Percentiles rank a stretch among this genome's conserved stretches.
Evolutionary conservation across 2,888 invertebrate genomes (phyloP).

Genomic region (Pegoplata infirma): DNA sequence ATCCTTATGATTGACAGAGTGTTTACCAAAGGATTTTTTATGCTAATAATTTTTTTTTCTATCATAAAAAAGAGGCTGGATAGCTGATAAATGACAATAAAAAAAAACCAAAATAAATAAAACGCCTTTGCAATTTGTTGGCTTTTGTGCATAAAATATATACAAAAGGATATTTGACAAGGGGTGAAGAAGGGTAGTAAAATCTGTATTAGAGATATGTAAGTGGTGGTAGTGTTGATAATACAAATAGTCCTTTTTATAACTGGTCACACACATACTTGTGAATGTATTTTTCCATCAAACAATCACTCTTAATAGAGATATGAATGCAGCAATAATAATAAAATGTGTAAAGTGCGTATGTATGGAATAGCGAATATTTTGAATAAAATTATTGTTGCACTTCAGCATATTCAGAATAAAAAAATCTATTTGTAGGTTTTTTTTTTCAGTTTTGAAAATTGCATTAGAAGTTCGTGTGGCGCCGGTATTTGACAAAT

Average conservation of each 20-base stretch:
- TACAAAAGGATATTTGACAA: conserved; percentile 4
- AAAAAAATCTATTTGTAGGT: conserved; percentile 7
- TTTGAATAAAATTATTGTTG: conserved; percentile 35
- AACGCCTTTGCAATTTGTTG: conserved; percentile 59
- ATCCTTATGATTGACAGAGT: conserved; percentile 5
- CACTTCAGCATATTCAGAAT: conserved; percentile 7
- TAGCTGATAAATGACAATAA: conserved; percentile 2
- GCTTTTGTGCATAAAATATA: conserved; percentile 38
- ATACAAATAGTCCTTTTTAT: conserved; percentile 16
- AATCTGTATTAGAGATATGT: background rate
- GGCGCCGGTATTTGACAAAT: conserved; percentile 44
- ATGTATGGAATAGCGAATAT: background rate
- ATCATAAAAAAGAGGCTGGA: conserved; percentile 34
- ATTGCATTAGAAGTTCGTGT: conserved; percentile 61
- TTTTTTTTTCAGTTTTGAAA: background rate
- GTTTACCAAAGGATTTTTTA: conserved; percentile 18
- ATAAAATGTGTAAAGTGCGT: background rate
- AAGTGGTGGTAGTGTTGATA: background rate
- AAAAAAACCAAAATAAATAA: conserved; percentile 52
- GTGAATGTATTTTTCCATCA: conserved; percentile 17
- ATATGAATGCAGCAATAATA: conserved; percentile 34
- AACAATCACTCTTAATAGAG: conserved; percentile 60
- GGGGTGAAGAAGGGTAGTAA: conserved; percentile 10
- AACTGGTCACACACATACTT: conserved; percentile 24
- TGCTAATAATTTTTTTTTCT: conserved; percentile 46